These are phyloP conservation scores for Papilio elwesi DNA, from an alignment of 2,888 invertebrate genomes.

Conservation along the genomic window DNA sequence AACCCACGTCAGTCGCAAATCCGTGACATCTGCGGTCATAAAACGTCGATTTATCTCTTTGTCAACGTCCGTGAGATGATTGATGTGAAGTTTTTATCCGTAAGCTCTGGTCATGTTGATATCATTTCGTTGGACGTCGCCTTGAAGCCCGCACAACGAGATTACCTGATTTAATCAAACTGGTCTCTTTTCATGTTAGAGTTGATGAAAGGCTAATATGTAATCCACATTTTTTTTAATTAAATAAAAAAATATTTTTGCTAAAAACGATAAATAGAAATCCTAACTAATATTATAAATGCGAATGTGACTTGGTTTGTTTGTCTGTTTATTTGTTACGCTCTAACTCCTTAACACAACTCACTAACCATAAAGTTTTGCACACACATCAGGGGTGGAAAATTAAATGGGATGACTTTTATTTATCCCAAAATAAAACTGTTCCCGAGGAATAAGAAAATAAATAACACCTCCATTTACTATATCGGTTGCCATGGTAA, in stretches of 20 bases:
- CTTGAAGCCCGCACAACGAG: neutral
- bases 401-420: neutral
- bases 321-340: neutral
- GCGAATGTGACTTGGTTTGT: no score
- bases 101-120: constrained; percentile 20
- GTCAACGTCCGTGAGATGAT: constrained; percentile 24
- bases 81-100: constrained; percentile 33
- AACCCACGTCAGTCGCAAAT: constrained; percentile 24
- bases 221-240: neutral
- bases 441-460: no score
- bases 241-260: neutral
- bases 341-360: neutral
- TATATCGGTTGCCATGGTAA: neutral
- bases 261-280: no score
- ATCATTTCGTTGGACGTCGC: constrained; percentile 2
- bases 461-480: no score
- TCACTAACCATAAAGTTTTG: no score
- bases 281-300: no score
- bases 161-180: neutral
- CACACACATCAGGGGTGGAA: no score
- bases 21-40: constrained; percentile 19
- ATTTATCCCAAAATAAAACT: neutral
- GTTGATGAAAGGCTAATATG: neutral
- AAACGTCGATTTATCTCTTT: constrained; percentile 29
- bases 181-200: constrained; percentile 1